phyloP scores from a whole-genome alignment of 1,140 invertebrate species.

The Cyphomyrmex costatus region DNA sequence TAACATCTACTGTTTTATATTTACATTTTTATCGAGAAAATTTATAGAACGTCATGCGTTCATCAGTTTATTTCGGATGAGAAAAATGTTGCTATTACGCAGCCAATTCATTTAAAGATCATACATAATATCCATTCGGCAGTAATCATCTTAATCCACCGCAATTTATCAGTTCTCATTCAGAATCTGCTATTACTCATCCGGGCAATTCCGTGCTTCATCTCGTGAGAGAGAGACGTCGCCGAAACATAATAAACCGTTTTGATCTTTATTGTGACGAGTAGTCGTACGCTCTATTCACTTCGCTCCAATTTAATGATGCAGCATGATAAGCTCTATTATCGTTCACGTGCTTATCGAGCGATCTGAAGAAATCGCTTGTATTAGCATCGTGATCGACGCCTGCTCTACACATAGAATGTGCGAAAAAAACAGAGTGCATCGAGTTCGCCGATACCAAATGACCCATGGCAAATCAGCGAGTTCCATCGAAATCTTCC shows the following conservation, averaged over 20 bases:
- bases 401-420: conserved; percentile 34
- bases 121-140: neutral
- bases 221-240: neutral
- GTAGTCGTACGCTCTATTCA: neutral
- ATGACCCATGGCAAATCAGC: conserved; percentile 61
- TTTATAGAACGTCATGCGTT: neutral
- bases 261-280: neutral
- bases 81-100: neutral
- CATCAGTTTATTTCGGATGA: neutral
- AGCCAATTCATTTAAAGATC: neutral
- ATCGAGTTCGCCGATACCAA: conserved; percentile 31
- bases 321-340: neutral
- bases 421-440: neutral
- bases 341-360: neutral
- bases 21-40: neutral
- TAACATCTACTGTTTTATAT: too few species aligned
- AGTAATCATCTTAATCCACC: neutral
- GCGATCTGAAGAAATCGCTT: neutral
- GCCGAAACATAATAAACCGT: neutral
- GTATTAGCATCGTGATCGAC: conserved; percentile 25
- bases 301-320: neutral
- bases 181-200: neutral
- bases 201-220: neutral
- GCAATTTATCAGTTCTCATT: conserved; percentile 21
- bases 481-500: conserved; percentile 60